Conservation (phyloP, 1,140 invertebrate genomes). For the Grapholita molesta region DNA sequence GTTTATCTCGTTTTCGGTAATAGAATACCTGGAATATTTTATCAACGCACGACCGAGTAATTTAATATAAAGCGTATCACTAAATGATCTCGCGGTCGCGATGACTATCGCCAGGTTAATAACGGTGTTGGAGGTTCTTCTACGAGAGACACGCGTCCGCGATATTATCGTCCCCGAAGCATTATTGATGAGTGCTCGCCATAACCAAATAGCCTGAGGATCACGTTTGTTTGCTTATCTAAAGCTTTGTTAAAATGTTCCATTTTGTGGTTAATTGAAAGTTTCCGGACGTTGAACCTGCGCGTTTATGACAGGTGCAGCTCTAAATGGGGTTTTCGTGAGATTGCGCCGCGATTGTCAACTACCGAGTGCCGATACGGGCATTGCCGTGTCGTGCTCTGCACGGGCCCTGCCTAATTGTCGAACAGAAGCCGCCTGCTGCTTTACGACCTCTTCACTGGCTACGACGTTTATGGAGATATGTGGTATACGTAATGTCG, state of each 20-base stretch:
- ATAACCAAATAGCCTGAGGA: constrained; percentile 71
- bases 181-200: constrained; percentile 69
- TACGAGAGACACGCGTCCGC: constrained; percentile 63
- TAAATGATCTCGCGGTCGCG: constrained; percentile 69
- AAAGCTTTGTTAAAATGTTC: constrained; percentile 52
- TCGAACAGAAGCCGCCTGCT: constrained; percentile 62
- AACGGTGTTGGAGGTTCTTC: constrained; percentile 69
- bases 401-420: constrained; percentile 47
- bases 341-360: constrained; percentile 62
- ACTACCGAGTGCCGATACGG: constrained; percentile 63
- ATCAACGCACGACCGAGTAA: constrained; percentile 74
- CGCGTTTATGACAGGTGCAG: constrained; percentile 69
- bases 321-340: constrained; percentile 67
- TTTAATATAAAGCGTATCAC: constrained; percentile 78
- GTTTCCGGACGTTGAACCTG: constrained; percentile 40
- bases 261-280: constrained; percentile 64
- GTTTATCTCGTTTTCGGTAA: constrained; percentile 73
- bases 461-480: constrained; percentile 60
- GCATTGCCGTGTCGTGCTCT: constrained; percentile 22
- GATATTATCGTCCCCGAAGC: constrained; percentile 67
- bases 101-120: constrained; percentile 72
- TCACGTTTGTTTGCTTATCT: constrained; percentile 69
- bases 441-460: constrained; percentile 52
- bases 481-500: constrained; percentile 66
- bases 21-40: constrained; percentile 74